These are phyloP conservation scores for Aleiodes leptofemur DNA, from an alignment of 2,888 invertebrate species.

Conservation along the genomic window DNA sequence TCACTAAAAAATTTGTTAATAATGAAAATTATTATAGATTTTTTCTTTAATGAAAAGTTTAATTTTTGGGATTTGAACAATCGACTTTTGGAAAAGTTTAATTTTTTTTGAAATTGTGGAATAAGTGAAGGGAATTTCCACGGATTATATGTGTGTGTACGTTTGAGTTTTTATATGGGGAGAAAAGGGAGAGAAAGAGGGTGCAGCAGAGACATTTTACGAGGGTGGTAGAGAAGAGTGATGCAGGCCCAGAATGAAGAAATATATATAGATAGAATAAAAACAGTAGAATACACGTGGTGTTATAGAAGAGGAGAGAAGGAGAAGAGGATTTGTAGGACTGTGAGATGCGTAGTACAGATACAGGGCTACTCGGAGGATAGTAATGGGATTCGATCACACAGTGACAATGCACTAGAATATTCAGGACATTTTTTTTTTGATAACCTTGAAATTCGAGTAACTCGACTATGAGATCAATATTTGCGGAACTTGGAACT, in stretches of 20 bases:
- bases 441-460: constrained; percentile 4
- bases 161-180: too few relatives aligned
- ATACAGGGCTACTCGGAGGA: background rate
- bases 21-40: too few relatives aligned
- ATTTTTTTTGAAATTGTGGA: too few relatives aligned
- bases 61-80: too few relatives aligned
- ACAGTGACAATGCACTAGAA: constrained; percentile 5
- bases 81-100: too few relatives aligned
- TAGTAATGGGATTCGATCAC: constrained; percentile 8
- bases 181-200: too few relatives aligned
- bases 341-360: background rate
- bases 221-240: background rate
- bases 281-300: constrained; percentile 28
- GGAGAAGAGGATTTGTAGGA: constrained; percentile 8
- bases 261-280: constrained; percentile 17
- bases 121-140: too few relatives aligned
- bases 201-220: too few relatives aligned
- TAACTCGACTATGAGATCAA: background rate
- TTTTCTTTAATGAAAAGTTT: too few relatives aligned
- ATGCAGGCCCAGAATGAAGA: constrained; percentile 2
- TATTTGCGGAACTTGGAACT: too few relatives aligned
- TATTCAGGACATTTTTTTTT: background rate
- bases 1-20: too few relatives aligned
- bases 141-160: too few relatives aligned
- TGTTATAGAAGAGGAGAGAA: constrained; percentile 5